Evolutionary conservation across 1,140 invertebrate species (phyloP), one percentile per base, ranked within the genome.

Genomic region (Drosophila ohnishii): DNA sequence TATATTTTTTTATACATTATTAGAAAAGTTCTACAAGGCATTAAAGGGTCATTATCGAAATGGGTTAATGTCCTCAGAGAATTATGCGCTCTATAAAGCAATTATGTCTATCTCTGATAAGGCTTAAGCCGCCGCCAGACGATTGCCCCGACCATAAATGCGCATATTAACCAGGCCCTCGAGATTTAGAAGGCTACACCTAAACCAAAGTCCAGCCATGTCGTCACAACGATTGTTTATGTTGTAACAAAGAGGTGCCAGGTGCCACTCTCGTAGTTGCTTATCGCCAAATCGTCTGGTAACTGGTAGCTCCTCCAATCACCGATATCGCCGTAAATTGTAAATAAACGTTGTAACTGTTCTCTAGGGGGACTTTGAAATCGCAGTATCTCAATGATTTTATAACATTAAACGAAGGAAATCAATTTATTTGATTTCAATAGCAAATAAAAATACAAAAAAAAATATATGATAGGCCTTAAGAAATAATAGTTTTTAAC

Each of bases 81-180:
- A 53, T 65, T 65, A 69, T 65, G 60, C 25, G 47, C 37, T 19
- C 19, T 47, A 69, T 34, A 39, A 35, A 25, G 19, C 22, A 63
- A 42, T 30, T 75, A 58, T 75, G 53, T 58, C 61, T 75, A 39
- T 35, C 73, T 58, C 73, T 58, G 73, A 75, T 75, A 75, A 75
- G 60, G 22, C 42, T 34, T 40, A 59, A 39, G 30, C 47, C 10
- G 30, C 56, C 10, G 66, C 55, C 45, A 51, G 55, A 70, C 51
- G 45, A 58, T 61, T 32, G 47, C 30, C 9, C 28, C 22, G 19
- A 10, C 53, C 55, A 60, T 64, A 51, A 57, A 66, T 40, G 48
- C 37, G 40, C 44, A 59, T 19, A 65, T 44, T 56, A 35, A 55
- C 71, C 69, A 42, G 47, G 35, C 61, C 65, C 65, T 53, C 37